These are phyloP conservation scores for Brachyalestes nurse DNA, from an alignment of 2,797 vertebrate genomes.

Conservation along the genomic window DNA sequence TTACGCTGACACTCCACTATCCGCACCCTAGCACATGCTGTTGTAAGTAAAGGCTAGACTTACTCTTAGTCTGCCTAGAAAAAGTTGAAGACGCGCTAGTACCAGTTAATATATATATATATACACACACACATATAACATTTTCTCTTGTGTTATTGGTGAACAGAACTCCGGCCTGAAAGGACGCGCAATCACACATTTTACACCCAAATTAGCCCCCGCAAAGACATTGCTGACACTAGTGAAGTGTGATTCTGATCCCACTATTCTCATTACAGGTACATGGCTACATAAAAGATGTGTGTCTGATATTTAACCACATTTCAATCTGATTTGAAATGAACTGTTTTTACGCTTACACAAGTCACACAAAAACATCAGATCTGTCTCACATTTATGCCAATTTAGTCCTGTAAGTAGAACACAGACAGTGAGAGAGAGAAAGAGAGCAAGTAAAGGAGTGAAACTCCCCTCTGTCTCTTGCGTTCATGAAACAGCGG, in stretches of 20 bases:
- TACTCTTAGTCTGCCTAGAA: too few relatives aligned
- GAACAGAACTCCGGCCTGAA: neutral
- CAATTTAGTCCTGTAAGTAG: neutral
- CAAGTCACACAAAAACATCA: neutral
- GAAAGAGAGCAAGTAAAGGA: neutral
- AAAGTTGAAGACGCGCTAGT: too few relatives aligned
- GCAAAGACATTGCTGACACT: neutral
- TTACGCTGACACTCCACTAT: neutral
- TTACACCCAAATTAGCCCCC: neutral
- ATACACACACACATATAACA: too few relatives aligned
- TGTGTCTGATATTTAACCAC: neutral
- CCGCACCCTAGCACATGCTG: neutral
- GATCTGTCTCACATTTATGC: neutral
- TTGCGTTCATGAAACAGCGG: conserved; percentile 36
- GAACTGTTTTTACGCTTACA: neutral
- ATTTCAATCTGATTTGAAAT: neutral
- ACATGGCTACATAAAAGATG: neutral
- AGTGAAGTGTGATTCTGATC: neutral
- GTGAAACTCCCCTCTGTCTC: conserved; percentile 24
- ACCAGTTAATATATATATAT: too few relatives aligned
- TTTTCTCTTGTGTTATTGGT: too few relatives aligned
- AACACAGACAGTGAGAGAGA: conserved; percentile 9
- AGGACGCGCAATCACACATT: neutral
- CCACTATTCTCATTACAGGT: neutral
- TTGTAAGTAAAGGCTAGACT: neutral